Base-by-base conservation (phyloP, 2,888 invertebrate genomes). In the Amiota communis region DNA sequence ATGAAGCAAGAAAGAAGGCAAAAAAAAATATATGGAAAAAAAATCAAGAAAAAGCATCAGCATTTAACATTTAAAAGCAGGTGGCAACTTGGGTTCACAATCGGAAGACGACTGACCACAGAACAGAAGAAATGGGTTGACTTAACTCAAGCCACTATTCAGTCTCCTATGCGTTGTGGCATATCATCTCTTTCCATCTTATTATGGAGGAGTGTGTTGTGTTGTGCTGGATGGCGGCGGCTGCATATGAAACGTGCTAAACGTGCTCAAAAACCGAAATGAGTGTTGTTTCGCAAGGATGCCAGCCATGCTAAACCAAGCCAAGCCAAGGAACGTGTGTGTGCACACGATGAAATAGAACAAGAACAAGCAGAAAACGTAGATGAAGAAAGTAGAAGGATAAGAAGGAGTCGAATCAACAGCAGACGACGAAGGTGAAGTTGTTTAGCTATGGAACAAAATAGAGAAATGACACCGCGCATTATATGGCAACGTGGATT, bases 261-360 rank as follows among this genome's bases (percentile, higher is more conserved):
- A 83, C 83, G 85, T 83, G 86, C 86, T 84, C 79, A 83, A 85
- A 86, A 84, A 80, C 83, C 85, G 82, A 85, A 86, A 85, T 84
- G 83, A 85, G 79, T 85, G 79, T 36, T 36, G 36, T 79, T 78
- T 48, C 74, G 59, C 69, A 71, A 36, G 69, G 48, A 70, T n/a
- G 65, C 49, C 9, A 49, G 36, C 36, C 23, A 23, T 23, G 23
- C 23, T n/a, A n/a, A n/a, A n/a, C n/a, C n/a, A n/a, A n/a, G n/a
- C n/a, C n/a, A n/a, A n/a, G n/a, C n/a, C 36, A 36, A 36, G 36
- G 49, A 57, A 72, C 51, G 57, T 49, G 65, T 20, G 49, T 49
- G 59, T 47, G 64, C n/a, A 20, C 20, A 23, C 8, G 68, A 47
- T 10, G 49, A 20, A 53, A 56, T 56, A 48, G 51, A 17, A 23